phyloP scores from a whole-genome alignment of 2,888 invertebrate genomes.

The Campoplex capitator region DNA sequence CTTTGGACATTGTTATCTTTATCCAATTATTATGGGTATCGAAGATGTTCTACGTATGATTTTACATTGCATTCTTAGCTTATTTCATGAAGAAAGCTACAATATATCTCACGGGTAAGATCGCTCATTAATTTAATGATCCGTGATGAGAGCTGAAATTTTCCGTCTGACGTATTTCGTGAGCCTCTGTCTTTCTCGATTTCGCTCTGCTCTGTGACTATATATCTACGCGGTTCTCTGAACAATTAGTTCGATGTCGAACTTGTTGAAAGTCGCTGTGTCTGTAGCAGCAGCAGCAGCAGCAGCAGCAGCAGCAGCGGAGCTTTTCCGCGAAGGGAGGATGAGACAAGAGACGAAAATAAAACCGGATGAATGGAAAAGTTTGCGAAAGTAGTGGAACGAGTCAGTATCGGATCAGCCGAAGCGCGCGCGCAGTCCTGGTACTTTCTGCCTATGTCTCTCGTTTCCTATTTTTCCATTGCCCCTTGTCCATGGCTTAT shows the following conservation, averaged over 20 bases:
- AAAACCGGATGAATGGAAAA: constrained; percentile 57
- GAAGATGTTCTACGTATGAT: neutral
- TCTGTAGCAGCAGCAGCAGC: neutral
- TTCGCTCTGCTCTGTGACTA: neutral
- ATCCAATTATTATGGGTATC: too few relatives aligned
- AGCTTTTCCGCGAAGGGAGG: constrained; percentile 24
- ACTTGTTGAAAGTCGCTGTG: constrained; percentile 56
- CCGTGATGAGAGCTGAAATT: constrained; percentile 55
- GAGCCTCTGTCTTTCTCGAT: constrained; percentile 14
- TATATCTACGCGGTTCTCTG: constrained; percentile 43
- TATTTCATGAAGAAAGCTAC: neutral
- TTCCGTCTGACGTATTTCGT: constrained; percentile 53
- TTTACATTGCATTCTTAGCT: neutral
- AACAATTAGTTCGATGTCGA: constrained; percentile 65
- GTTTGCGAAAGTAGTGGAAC: constrained; percentile 55
- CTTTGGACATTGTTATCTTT: neutral
- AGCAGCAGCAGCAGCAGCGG: neutral
- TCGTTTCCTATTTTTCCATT: constrained; percentile 66
- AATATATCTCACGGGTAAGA: neutral
- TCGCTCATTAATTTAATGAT: constrained; percentile 56
- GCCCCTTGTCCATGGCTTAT: constrained; percentile 35
- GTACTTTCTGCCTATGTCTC: constrained; percentile 52
- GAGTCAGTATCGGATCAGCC: constrained; percentile 61
- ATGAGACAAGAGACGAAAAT: constrained; percentile 57
- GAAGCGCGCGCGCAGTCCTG: neutral